Conservation (phyloP, 2,113 vertebrate genomes). For the Phrynosoma blainvillii region DNA sequence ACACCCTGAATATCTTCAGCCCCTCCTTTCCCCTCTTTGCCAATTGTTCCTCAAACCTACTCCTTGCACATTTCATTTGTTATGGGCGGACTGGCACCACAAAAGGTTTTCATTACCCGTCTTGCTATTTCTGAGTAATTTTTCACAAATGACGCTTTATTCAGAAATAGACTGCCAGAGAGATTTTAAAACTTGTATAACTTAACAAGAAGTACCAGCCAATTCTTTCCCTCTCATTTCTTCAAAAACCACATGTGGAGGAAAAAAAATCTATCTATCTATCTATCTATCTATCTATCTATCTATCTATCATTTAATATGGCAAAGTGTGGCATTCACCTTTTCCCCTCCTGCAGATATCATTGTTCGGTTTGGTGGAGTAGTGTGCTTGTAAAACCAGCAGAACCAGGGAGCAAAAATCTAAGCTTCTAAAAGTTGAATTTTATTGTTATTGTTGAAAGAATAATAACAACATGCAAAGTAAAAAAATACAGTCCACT, state of each 20-base stretch:
- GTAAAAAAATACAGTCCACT: no score
- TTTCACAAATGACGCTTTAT: slow-evolving; percentile 14
- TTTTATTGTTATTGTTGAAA: no score
- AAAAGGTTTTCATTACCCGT: slow-evolving; percentile 14
- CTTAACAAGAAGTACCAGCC: background rate
- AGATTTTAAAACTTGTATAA: background rate
- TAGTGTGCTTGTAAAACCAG: no score
- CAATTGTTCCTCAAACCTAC: slow-evolving; percentile 15
- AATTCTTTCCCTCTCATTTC: background rate
- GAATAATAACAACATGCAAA: no score
- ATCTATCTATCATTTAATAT: background rate
- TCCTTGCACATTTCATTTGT: background rate
- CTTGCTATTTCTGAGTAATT: background rate
- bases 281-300: background rate
- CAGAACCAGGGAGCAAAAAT: no score
- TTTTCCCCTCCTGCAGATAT: background rate
- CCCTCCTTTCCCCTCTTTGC: background rate
- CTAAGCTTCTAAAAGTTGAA: no score
- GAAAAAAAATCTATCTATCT: background rate
- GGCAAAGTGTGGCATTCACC: background rate
- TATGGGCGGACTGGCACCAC: background rate
- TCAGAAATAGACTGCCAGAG: background rate
- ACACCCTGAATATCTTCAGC: slow-evolving; percentile 9
- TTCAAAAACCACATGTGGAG: background rate
- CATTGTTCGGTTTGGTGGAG: no score